phyloP scores from a whole-genome alignment of 2,113 vertebrate genomes.

The Ailuropoda melanoleuca region DNA sequence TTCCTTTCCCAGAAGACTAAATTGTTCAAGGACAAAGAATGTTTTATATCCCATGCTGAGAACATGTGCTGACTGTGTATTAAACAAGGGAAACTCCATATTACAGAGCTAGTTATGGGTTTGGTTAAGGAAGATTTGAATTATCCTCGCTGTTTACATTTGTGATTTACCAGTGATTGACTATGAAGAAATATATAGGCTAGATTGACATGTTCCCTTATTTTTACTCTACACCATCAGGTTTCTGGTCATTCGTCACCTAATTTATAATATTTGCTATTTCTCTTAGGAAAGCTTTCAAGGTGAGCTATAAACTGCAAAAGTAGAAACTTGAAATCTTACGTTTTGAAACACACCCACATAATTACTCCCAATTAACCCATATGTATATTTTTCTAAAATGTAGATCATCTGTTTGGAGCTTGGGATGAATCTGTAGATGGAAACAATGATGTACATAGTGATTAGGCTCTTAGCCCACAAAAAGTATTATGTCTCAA shows the following conservation, averaged over 20 bases:
- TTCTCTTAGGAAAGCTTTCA: not conserved
- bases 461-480: not conserved
- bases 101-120: not conserved
- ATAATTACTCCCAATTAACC: not conserved
- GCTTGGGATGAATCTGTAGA: not conserved
- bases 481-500: not conserved
- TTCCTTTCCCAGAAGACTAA: constrained; percentile 31
- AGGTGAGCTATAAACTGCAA: not conserved
- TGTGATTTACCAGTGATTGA: not conserved
- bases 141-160: not conserved
- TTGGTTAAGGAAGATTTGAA: not conserved
- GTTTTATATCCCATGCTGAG: not conserved
- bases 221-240: not conserved
- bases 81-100: not conserved
- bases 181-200: not conserved
- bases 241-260: not conserved
- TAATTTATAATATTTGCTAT: not conserved
- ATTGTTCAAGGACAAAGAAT: constrained; percentile 24
- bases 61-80: not conserved
- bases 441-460: not conserved
- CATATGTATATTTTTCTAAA: not conserved
- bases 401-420: not conserved
- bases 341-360: not conserved
- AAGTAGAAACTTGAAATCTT: not conserved
- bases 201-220: not conserved